phyloP scores from a whole-genome alignment of 2,113 vertebrate genomes.

The Gavia stellata region DNA sequence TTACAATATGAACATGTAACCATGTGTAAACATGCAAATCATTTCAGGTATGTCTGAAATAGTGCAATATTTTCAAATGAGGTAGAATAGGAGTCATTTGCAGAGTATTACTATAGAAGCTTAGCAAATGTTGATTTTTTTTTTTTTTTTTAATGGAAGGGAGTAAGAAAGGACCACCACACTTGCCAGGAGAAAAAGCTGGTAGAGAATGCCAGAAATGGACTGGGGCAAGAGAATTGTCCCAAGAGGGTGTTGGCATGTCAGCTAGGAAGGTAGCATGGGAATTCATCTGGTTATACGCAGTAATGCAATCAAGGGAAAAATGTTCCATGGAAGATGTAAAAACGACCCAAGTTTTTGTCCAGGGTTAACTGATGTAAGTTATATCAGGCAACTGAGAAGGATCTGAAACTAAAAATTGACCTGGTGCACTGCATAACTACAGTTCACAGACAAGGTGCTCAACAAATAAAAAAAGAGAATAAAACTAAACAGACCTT shows the following conservation, averaged over 20 bases:
- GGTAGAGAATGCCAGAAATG: neutral
- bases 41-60: neutral
- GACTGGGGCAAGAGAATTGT: neutral
- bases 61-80: neutral
- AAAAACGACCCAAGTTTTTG: neutral
- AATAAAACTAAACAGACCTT: constrained; percentile 61
- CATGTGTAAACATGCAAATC: neutral
- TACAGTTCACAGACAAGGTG: constrained; percentile 5
- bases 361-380: neutral
- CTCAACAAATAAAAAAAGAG: constrained; percentile 36
- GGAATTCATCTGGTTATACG: neutral
- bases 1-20: neutral
- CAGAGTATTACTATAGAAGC: neutral
- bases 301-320: neutral
- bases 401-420: neutral
- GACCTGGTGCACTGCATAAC: neutral
- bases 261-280: neutral
- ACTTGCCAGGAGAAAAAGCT: neutral
- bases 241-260: rapidly evolving
- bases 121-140: neutral
- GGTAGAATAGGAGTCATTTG: neutral
- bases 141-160: neutral
- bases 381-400: neutral
- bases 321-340: rapidly evolving
- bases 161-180: neutral